phyloP scores from a whole-genome alignment of 2,797 vertebrate species.

The Argyrosomus regius region DNA sequence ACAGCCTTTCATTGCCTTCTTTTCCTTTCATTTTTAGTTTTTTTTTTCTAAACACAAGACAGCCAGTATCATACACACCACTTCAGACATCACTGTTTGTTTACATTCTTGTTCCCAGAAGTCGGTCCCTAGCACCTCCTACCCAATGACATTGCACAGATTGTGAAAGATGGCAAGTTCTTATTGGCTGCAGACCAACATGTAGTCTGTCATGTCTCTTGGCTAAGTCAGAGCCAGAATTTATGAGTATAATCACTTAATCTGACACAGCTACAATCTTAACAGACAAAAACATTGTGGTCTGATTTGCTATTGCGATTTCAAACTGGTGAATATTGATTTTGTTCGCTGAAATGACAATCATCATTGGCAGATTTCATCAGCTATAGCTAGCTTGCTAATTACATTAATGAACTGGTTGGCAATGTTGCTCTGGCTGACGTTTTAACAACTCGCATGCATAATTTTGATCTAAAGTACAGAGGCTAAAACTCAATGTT shows the following conservation, averaged over 20 bases:
- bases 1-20: background rate
- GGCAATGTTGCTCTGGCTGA: background rate
- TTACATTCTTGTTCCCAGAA: background rate
- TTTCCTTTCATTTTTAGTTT: background rate
- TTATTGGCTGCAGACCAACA: background rate
- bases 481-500: background rate
- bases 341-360: background rate
- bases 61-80: background rate
- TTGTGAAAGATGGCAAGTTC: background rate
- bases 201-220: no score
- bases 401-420: background rate
- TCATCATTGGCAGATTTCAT: background rate
- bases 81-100: background rate
- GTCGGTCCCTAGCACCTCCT: background rate
- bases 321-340: background rate
- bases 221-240: no score
- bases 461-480: background rate
- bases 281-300: background rate
- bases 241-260: background rate
- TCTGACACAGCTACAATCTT: background rate
- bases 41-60: background rate
- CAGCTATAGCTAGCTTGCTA: background rate
- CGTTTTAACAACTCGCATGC: background rate
- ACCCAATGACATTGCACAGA: background rate
- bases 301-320: slow-evolving; percentile 1